A percentile compares a stretch with the other conserved stretches of the same genome.
Conservation (phyloP, 2,888 invertebrate genomes). For the Unio pictorum region DNA sequence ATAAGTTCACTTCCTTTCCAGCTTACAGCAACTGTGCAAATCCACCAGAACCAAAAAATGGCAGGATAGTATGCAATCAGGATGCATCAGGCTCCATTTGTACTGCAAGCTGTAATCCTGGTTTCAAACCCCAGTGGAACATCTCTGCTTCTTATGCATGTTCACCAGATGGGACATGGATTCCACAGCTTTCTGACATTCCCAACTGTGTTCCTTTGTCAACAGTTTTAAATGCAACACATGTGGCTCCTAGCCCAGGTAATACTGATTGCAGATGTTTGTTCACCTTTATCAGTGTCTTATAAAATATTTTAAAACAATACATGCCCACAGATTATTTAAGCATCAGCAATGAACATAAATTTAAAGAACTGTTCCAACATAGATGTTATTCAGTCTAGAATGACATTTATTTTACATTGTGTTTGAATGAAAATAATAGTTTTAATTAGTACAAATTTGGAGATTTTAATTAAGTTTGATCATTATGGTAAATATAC, state of each 20-base stretch:
- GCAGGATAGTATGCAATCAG: conserved; percentile 39
- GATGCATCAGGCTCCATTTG: conserved; percentile 43
- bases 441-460: too few relatives aligned
- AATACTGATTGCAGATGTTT: not conserved
- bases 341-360: too few relatives aligned
- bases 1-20: conserved; percentile 15
- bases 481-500: too few relatives aligned
- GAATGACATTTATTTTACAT: too few relatives aligned
- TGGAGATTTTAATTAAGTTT: too few relatives aligned
- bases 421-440: too few relatives aligned
- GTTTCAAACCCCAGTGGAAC: conserved; percentile 43
- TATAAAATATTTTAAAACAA: too few relatives aligned
- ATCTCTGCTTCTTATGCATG: conserved; percentile 46
- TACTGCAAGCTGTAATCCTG: conserved; percentile 41
- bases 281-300: too few relatives aligned
- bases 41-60: conserved; percentile 45
- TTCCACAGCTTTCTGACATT: conserved; percentile 38
- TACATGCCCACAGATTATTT: too few relatives aligned
- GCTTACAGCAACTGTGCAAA: conserved; percentile 43
- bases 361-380: too few relatives aligned
- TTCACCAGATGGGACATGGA: conserved; percentile 47
- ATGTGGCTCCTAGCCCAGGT: conserved; percentile 7
- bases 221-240: conserved; percentile 24
- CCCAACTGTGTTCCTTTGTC: conserved; percentile 46
- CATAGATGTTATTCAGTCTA: too few relatives aligned